Percentiles rank a stretch among this genome's conserved stretches.
Evolutionary conservation across 2,797 vertebrate genomes (phyloP).

Genomic region (Coranthus polyacanthus): DNA sequence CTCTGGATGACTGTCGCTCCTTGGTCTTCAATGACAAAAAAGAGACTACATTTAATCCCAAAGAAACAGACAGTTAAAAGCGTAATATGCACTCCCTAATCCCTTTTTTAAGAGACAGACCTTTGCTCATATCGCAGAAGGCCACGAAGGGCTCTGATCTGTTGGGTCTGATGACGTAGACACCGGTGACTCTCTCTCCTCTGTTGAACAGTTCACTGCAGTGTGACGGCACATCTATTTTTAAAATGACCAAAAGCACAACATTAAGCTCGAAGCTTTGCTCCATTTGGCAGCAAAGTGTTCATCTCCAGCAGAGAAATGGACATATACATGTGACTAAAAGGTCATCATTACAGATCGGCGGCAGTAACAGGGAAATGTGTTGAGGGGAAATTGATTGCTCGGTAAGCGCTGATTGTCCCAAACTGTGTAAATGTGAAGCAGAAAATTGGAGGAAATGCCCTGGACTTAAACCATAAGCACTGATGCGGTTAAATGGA

Average conservation of each 20-base stretch:
- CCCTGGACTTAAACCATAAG: background rate
- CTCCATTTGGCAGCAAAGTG: background rate
- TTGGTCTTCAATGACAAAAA: conserved; percentile 73
- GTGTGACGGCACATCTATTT: conserved; percentile 85
- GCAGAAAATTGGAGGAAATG: conserved; percentile 19
- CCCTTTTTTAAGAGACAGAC: conserved; percentile 65
- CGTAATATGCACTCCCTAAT: background rate
- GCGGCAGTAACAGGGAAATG: conserved; percentile 4
- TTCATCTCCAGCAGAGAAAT: background rate
- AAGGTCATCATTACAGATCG: background rate
- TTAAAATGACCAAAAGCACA: conserved; percentile 15
- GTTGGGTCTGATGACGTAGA: conserved; percentile 87
- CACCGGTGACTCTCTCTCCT: conserved; percentile 82
- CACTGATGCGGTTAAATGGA: conserved; percentile 1
- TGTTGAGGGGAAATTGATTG: too few relatives aligned
- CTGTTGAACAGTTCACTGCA: conserved; percentile 86
- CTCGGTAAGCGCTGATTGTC: background rate
- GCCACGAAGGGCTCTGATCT: conserved; percentile 86
- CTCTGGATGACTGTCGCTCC: conserved; percentile 91
- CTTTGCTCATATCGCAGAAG: conserved; percentile 89
- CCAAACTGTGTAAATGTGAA: background rate
- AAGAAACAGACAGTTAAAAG: background rate
- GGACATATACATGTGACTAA: background rate
- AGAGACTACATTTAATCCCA: background rate
- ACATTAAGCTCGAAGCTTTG: conserved; percentile 6